A percentile compares a stretch with the other conserved stretches of the same genome.
Evolutionary conservation across 1,140 invertebrate species (phyloP).

Genomic region (Tribolium castaneum): DNA sequence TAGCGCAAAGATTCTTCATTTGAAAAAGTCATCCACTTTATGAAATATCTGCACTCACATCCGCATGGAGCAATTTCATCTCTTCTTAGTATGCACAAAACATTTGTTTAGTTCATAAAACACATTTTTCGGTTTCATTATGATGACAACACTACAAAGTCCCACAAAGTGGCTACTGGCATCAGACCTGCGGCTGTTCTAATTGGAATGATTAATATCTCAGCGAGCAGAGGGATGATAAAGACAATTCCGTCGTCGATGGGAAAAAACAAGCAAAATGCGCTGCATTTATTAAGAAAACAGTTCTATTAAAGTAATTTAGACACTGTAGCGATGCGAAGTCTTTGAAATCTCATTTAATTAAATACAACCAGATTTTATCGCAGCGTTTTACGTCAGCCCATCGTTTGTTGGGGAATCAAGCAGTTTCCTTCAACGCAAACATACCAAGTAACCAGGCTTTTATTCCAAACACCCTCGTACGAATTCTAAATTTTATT

Average conservation of each 20-base stretch:
- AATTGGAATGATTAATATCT: too few relatives aligned
- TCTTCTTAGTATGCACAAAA: background rate
- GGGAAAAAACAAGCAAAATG: background rate
- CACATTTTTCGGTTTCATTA: background rate
- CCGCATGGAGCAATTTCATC: background rate
- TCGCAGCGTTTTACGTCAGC: conserved; percentile 18
- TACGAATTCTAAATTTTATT: conserved; percentile 36
- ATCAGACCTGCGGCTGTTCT: too few relatives aligned
- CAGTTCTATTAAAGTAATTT: conserved; percentile 29
- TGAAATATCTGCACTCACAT: background rate
- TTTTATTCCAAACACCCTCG: conserved; percentile 32
- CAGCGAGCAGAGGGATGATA: too few relatives aligned
- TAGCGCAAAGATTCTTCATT: background rate
- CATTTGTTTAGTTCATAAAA: background rate
- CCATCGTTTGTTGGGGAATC: conserved; percentile 24
- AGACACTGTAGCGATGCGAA: conserved; percentile 8
- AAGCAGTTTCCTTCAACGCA: conserved; percentile 31
- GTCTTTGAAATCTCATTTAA: conserved; percentile 31
- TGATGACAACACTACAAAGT: background rate
- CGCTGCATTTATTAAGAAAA: conserved; percentile 16
- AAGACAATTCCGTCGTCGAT: background rate
- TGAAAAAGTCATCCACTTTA: background rate
- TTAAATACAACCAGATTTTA: conserved; percentile 31
- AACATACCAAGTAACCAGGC: conserved; percentile 23
- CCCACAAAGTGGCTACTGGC: background rate